Conservation (phyloP, 1,140 invertebrate genomes). For the Bacillus rossius region DNA sequence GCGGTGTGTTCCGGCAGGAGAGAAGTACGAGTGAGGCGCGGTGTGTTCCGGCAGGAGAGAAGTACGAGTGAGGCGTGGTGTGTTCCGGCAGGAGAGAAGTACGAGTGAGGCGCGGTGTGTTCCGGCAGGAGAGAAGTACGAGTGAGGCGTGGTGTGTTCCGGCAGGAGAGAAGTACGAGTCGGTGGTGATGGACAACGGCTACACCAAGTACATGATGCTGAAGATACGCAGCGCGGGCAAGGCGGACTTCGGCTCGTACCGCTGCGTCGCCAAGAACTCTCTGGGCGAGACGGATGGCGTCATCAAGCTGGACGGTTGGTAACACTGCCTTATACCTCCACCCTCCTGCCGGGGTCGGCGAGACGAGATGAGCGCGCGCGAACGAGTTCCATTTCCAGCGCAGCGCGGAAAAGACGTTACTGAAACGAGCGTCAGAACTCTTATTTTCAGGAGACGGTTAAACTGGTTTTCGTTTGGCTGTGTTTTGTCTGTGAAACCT, state of each 20-base stretch:
- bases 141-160: conserved; percentile 23
- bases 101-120: too few relatives aligned
- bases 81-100: too few relatives aligned
- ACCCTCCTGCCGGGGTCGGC: too few relatives aligned
- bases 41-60: too few relatives aligned
- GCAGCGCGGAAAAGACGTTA: not conserved
- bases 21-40: too few relatives aligned
- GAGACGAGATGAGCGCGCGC: not conserved
- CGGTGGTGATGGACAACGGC: conserved; percentile 66
- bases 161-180: conserved; percentile 82
- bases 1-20: too few relatives aligned
- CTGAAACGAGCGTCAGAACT: not conserved
- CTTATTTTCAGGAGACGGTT: not conserved
- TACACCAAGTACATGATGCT: conserved; percentile 87
- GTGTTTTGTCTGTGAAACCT: too few relatives aligned
- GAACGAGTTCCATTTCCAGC: too few relatives aligned
- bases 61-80: too few relatives aligned
- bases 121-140: too few relatives aligned
- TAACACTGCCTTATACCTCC: not conserved
- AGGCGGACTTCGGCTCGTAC: conserved; percentile 79
- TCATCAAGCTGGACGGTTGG: conserved; percentile 89
- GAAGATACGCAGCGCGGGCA: conserved; percentile 72
- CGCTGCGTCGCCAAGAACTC: conserved; percentile 93
- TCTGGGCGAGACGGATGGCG: conserved; percentile 85
- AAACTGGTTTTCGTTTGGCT: not conserved